Conservation (phyloP, 2,113 vertebrate species). For the Forbesichthys agassizii region DNA sequence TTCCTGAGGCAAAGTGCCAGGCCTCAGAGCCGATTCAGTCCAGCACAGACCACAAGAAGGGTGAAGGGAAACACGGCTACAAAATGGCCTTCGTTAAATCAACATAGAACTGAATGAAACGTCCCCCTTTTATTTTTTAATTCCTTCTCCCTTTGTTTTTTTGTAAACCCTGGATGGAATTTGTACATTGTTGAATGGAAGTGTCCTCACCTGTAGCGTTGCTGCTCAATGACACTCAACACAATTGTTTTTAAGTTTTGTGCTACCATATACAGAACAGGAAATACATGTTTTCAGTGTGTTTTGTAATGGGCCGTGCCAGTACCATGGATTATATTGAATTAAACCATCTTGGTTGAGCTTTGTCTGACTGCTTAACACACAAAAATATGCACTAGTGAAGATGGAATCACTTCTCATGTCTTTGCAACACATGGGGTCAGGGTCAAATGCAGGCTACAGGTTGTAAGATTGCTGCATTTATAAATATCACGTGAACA, state of each 20-base stretch:
- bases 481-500: too few relatives aligned
- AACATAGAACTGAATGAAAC: slow-evolving; percentile 36
- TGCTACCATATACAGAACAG: neutral
- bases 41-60: slow-evolving; percentile 72
- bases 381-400: too few relatives aligned
- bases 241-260: neutral
- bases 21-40: slow-evolving; percentile 52
- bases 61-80: slow-evolving; percentile 80
- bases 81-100: slow-evolving; percentile 78
- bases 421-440: too few relatives aligned
- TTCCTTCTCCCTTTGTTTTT: neutral
- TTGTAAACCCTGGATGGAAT: slow-evolving; percentile 23
- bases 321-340: slow-evolving; percentile 6
- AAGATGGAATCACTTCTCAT: neutral
- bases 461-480: too few relatives aligned
- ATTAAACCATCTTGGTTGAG: slow-evolving; percentile 13
- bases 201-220: neutral
- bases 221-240: neutral
- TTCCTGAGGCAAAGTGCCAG: slow-evolving; percentile 58
- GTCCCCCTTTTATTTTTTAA: too few relatives aligned
- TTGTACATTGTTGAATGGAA: neutral
- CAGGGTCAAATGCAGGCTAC: too few relatives aligned
- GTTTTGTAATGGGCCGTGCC: slow-evolving; percentile 21
- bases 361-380: slow-evolving; percentile 11
- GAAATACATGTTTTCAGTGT: neutral